These are phyloP conservation scores for Oryctes rhinoceros DNA, from an alignment of 1,140 invertebrate genomes.

Conservation along the genomic window DNA sequence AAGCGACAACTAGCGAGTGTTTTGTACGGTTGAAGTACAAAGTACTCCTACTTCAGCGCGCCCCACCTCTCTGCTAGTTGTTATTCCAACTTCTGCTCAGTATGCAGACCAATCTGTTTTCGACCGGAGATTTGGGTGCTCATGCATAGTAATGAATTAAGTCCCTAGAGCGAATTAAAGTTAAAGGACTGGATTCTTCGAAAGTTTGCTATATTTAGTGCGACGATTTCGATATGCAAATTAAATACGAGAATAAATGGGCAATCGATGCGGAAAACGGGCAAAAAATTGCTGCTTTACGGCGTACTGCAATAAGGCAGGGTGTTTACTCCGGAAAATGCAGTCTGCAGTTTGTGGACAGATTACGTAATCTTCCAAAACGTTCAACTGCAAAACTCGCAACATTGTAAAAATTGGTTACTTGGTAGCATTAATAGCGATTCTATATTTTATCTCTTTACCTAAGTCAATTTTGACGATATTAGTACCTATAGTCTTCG, in stretches of 20 bases:
- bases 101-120: constrained; percentile 55
- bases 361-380: not conserved
- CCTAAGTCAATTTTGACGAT: no score
- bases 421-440: no score
- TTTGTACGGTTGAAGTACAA: not conserved
- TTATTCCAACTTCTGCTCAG: constrained; percentile 58
- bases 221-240: constrained; percentile 61
- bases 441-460: no score
- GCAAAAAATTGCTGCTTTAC: not conserved
- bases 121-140: no score
- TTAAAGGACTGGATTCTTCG: constrained; percentile 60
- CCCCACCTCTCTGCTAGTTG: constrained; percentile 42
- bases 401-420: no score
- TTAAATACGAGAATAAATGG: constrained; percentile 47
- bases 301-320: not conserved
- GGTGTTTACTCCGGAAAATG: constrained; percentile 5
- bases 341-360: not conserved
- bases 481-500: no score
- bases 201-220: constrained; percentile 61
- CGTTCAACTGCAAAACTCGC: no score
- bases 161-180: constrained; percentile 62
- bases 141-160: constrained; percentile 62
- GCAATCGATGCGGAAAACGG: not conserved
- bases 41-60: not conserved
- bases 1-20: not conserved